A percentile compares a stretch with the other conserved stretches of the same genome.
These are phyloP conservation scores for Furcifer pardalis DNA, from an alignment of 2,797 vertebrate genomes.

Conservation along the genomic window DNA sequence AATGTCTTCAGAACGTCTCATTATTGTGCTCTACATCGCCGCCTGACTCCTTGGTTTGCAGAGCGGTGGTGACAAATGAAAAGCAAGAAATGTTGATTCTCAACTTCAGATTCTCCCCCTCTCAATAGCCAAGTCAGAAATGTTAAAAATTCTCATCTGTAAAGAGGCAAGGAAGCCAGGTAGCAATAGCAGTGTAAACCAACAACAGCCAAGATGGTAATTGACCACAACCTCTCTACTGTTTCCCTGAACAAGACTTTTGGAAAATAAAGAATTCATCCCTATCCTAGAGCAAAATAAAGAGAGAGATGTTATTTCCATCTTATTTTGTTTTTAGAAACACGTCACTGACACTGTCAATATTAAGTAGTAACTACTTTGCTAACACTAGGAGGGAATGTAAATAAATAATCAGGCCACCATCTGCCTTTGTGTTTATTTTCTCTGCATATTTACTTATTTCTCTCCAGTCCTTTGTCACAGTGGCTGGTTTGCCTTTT, in stretches of 20 bases:
- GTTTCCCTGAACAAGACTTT: not conserved
- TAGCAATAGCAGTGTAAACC: not conserved
- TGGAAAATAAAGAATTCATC: not conserved
- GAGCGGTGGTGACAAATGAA: too few species aligned
- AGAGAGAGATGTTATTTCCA: not conserved
- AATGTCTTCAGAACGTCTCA: not conserved
- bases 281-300: too few species aligned
- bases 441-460: constrained; percentile 2
- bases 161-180: not conserved
- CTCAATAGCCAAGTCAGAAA: not conserved
- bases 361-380: constrained; percentile 4
- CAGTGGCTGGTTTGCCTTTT: constrained; percentile 11
- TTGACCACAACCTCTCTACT: not conserved
- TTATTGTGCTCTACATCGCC: not conserved
- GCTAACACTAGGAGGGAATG: not conserved
- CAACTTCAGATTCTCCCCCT: not conserved
- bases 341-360: not conserved
- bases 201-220: not conserved
- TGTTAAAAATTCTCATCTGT: not conserved
- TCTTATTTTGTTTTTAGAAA: constrained; percentile 19
- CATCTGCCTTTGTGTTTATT: constrained; percentile 21
- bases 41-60: not conserved
- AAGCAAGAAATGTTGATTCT: not conserved
- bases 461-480: constrained; percentile 14
- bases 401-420: constrained; percentile 29